Base-by-base conservation (phyloP, 2,113 vertebrate genomes). In the Diadophis punctatus region DNA sequence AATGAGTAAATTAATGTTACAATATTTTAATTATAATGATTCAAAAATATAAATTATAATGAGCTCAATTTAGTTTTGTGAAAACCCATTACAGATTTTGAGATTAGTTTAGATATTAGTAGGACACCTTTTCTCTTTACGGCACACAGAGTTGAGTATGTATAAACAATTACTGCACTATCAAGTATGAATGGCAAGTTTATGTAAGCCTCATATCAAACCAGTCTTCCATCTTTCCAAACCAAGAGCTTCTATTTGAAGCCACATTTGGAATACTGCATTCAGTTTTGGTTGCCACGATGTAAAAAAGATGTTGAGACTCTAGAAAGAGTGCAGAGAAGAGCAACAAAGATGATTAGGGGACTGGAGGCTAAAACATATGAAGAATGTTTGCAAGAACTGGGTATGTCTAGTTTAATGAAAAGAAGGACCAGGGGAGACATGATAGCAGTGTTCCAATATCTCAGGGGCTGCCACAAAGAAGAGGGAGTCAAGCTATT, bases 1-100 rank as follows among this genome's bases (percentile, higher is more conserved):
- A 95, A 86, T 22, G 90, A 90, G n/a, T 39, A 92, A 89, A 85
- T 58, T 27, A 16, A 56, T 49, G 56, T 91, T 84, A 92, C 34
- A 84, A 23, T 34, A 23, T 89, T 84, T 80, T 80, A 88, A 92
- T 88, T 68, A 55, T 18, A 53, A n/a, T 53, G 0, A 51, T 8
- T 7, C 5, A 52, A 88, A 30, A 43, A 49, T 52, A 49, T 52
- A 4, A 84, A 43, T 56, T 48, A 52, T 43, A 49, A 9, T 56
- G 43, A 87, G 9, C 49, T 80, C 30, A 63, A 34, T 8, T 16
- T 10, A 68, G 23, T 51, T 43, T 16, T 30, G 48, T 88, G 5
- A n/a, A 63, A 27, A 8, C 52, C 25, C 74, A 46, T 25, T 10
- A 49, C 52, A 39, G 7, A 52, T 90, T n/a, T 49, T 52, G 34